Evolutionary conservation across 2,113 vertebrate genomes (phyloP), one percentile per base, ranked within the genome.

Genomic region (Oenanthe oenanthe): DNA sequence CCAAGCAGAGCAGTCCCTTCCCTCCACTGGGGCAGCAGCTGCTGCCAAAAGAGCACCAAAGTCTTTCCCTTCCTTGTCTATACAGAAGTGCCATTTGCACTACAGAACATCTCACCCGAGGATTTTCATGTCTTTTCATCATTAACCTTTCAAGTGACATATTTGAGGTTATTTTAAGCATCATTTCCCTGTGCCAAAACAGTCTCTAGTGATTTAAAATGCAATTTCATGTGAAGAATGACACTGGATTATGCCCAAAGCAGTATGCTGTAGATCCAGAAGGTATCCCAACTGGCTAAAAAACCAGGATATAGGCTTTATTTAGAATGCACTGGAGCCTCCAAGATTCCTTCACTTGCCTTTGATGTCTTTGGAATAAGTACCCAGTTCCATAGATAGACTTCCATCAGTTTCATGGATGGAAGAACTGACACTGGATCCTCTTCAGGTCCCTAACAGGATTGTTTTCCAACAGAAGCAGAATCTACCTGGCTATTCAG

Each of bases 21-120:
- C 50, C 72, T 57, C 43, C 77, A 32, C 76, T 20, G 29, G 36
- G 54, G 22, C 87, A 93, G 91, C 86, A 89, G 77, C 53, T 42
- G 62, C 73, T 75, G 84, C 54, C 50, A 76, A 70, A 88, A 95
- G 85, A 87, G 67, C 91, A 93, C 26, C 61, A 18, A 88, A 79
- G 54, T 18, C 47, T 63, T 82, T 91, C 54, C 22, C 61, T 85
- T 80, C 58, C 58, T 57, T 42, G 47, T 65, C 81, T 75, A 9
- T 7, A 16, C 6, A 43, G 65, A 85, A 76, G 60, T 83, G 89
- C 51, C 93, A 89, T 88, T 95, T 92, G 74, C 75, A 85, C 84
- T 50, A 67, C n/a, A 81, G 93, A 96, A 95, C 89, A 87, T 91
- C 67, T 93, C 82, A 79, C 81, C 93, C 92, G 85, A 76, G 92